Evolutionary conservation across 2,797 vertebrate species (phyloP), one percentile per base, ranked within the genome.

Genomic region (Ceyx erithaca): DNA sequence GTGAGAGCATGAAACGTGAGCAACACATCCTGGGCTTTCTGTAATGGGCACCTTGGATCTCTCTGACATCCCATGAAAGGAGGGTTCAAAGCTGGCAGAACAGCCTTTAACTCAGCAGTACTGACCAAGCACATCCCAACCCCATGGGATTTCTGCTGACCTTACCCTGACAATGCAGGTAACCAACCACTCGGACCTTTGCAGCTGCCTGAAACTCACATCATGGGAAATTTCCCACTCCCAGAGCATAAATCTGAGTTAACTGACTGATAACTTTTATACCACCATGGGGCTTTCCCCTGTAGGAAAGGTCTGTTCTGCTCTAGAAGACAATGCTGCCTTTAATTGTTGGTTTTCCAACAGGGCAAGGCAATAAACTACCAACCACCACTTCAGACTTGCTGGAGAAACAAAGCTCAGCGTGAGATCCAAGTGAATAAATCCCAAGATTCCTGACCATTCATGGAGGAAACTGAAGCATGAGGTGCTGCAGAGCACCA

Each of bases 31-130:
- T 19, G 35, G 55, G 55, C 68, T 67, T 67, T 54, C 57, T n/a
- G 80, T 84, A 95, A 95, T 54, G 70, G 69, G 86, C 75, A 94
- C 88, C 45, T 90, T 93, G 80, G 52, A 76, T 13, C 37, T 59
- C 86, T n/a, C 63, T 76, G 83, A 73, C 83, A 30, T 7, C 30
- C 88, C 80, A 22, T 4, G n/a, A 85, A 70, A 63, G 28, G 52
- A 75, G 77, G 68, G 7, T 35, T 80, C 54, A 23, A 63, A 66
- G 85, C 49, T 55, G 69, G 33, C 43, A 75, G 72, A 73, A 67
- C 59, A 77, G 71, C 64, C 14, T 18, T 77, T 58, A 30, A 35
- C 40, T 25, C 82, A 15, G n/a, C n/a, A 59, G 41, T 4, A 85
- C 49, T 48, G 68, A 59, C 35, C 59, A 52, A 40, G 61, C 30